phyloP scores from a whole-genome alignment of 1,140 invertebrate genomes.

The Papilio xuthus region DNA sequence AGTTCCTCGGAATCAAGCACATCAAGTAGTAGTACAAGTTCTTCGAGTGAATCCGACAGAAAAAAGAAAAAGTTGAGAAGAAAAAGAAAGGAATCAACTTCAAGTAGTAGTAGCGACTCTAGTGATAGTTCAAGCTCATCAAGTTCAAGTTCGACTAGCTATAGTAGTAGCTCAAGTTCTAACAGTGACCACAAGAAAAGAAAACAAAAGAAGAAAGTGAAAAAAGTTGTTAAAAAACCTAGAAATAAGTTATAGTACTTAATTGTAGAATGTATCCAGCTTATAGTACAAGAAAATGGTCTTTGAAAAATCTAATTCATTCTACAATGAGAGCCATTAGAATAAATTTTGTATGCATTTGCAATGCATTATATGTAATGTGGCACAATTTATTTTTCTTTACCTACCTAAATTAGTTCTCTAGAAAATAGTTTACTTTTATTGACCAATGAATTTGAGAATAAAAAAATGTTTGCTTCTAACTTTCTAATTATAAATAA shows the following conservation, averaged over 20 bases:
- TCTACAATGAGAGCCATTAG: slow-evolving; percentile 22
- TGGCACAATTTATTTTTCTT: slow-evolving; percentile 2
- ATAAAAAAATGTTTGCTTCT: not conserved
- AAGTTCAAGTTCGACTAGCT: slow-evolving; percentile 59
- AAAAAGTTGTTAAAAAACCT: slow-evolving; percentile 52
- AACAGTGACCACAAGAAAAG: slow-evolving; percentile 59
- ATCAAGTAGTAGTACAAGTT: slow-evolving; percentile 66
- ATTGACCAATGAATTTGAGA: not conserved
- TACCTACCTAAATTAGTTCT: not conserved
- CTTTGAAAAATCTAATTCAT: slow-evolving; percentile 34
- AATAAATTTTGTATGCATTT: slow-evolving; percentile 14
- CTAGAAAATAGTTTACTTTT: not conserved
- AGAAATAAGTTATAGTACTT: slow-evolving; percentile 55
- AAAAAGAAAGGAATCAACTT: slow-evolving; percentile 62
- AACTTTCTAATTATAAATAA: not conserved
- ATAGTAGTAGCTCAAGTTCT: slow-evolving; percentile 60
- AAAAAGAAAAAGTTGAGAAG: slow-evolving; percentile 59
- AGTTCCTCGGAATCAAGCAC: slow-evolving; percentile 65
- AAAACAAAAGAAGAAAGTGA: slow-evolving; percentile 50
- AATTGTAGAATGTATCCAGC: slow-evolving; percentile 1
- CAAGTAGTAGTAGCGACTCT: slow-evolving; percentile 63
- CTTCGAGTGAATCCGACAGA: slow-evolving; percentile 62
- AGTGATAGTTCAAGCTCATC: slow-evolving; percentile 58
- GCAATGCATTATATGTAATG: not conserved
- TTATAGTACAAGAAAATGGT: slow-evolving; percentile 36